Evolutionary conservation across 1,140 invertebrate species (phyloP).

Genomic region (Drosophila sturtevanti): DNA sequence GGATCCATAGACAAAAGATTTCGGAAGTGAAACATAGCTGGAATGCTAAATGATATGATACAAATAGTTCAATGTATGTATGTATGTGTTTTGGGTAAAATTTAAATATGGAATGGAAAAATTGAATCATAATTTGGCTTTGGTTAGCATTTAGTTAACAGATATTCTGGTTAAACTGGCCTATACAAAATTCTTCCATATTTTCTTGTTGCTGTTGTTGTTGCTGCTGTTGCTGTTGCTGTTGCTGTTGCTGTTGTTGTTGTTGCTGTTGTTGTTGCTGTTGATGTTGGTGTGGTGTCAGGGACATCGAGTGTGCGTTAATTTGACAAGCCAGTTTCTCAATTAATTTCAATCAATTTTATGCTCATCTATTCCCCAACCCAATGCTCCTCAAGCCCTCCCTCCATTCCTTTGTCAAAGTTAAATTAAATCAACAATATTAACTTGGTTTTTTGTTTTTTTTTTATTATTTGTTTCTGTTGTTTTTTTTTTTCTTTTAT

Average conservation of each 20-base stretch:
- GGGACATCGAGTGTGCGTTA: constrained; percentile 51
- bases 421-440: neutral
- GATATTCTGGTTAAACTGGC: constrained; percentile 1
- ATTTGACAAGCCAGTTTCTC: constrained; percentile 60
- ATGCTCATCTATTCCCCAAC: constrained; percentile 19
- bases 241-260: neutral
- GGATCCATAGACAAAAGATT: neutral
- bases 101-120: neutral
- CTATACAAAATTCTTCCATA: neutral
- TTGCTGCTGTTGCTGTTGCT: neutral
- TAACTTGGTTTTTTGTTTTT: neutral
- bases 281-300: constrained; percentile 46
- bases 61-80: no score
- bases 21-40: neutral
- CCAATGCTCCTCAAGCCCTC: neutral
- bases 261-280: neutral
- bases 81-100: no score
- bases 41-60: neutral
- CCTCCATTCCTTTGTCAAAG: constrained; percentile 23
- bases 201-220: neutral
- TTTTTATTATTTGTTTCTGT: neutral
- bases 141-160: neutral
- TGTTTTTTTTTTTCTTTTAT: neutral
- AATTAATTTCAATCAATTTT: constrained; percentile 60
- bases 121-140: neutral